Evolutionary conservation across 2,113 vertebrate species (phyloP).

Genomic region (Macheiramphus alcinus): DNA sequence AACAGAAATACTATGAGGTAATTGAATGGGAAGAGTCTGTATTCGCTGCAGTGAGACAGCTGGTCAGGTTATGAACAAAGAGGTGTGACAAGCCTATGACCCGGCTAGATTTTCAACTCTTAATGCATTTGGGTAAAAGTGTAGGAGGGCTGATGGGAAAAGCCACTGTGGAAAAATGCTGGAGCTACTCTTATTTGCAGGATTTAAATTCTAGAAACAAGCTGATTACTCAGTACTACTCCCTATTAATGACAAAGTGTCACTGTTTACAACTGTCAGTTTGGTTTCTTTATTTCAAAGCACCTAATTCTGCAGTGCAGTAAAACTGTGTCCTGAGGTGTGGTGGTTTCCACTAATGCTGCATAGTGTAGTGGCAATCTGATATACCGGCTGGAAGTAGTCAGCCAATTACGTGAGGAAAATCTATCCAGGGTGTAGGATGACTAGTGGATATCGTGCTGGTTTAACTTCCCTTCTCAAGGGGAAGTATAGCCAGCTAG

Average conservation of each 20-base stretch:
- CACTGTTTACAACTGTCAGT: background rate
- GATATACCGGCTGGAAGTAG: background rate
- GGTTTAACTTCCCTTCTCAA: background rate
- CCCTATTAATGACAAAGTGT: background rate
- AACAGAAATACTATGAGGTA: background rate
- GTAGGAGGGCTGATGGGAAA: background rate
- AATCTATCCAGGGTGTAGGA: background rate
- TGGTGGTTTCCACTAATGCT: constrained; percentile 17
- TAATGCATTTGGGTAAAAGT: background rate
- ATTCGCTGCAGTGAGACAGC: background rate
- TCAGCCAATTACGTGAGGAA: background rate
- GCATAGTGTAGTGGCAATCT: background rate
- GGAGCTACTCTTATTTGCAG: background rate
- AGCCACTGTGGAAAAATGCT: background rate
- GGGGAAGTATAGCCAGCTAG: background rate
- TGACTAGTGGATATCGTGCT: background rate
- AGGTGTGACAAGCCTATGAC: background rate
- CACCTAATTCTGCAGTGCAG: constrained; percentile 36
- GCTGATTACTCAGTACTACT: background rate
- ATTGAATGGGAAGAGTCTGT: background rate
- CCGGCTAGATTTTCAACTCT: background rate
- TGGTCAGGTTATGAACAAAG: background rate
- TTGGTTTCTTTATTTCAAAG: constrained; percentile 45
- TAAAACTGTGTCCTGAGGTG: constrained; percentile 56
- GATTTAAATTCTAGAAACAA: constrained; percentile 19